phyloP scores from a whole-genome alignment of 1,140 invertebrate genomes.

The Aporrectodea caliginosa region DNA sequence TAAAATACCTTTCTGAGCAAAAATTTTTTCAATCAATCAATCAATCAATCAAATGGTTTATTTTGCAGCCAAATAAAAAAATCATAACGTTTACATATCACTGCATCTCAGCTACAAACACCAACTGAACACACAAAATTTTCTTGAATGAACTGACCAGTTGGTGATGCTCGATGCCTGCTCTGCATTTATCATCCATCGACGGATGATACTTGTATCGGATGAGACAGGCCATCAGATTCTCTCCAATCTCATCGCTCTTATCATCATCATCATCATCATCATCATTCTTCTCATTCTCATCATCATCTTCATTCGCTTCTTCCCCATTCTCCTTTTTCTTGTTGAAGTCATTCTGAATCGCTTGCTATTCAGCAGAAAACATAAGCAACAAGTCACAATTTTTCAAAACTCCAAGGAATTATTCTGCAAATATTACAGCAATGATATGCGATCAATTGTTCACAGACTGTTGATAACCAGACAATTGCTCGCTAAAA shows the following conservation, averaged over 20 bases:
- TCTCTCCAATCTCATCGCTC: constrained; percentile 63
- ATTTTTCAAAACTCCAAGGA: background rate
- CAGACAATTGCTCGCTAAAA: too few species aligned
- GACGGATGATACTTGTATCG: constrained; percentile 80
- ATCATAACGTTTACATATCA: background rate
- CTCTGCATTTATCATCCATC: constrained; percentile 74
- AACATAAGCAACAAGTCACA: too few species aligned
- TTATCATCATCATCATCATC: background rate
- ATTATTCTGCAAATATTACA: too few species aligned
- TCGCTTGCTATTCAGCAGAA: background rate
- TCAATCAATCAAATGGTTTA: background rate
- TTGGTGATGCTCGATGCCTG: constrained; percentile 84
- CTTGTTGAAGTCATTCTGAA: background rate
- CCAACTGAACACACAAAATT: background rate
- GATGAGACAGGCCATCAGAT: constrained; percentile 91
- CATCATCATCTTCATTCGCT: constrained; percentile 32
- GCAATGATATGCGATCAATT: too few species aligned
- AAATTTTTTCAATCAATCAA: too few species aligned
- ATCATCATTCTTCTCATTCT: too few species aligned
- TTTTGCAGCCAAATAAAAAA: background rate
- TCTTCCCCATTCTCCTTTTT: background rate
- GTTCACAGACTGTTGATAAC: too few species aligned
- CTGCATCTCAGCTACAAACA: background rate
- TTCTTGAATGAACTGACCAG: constrained; percentile 47
- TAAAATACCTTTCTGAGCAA: background rate